These are phyloP conservation scores for Deladenus siricidicola DNA, from an alignment of 2,888 invertebrate genomes.

Conservation along the genomic window DNA sequence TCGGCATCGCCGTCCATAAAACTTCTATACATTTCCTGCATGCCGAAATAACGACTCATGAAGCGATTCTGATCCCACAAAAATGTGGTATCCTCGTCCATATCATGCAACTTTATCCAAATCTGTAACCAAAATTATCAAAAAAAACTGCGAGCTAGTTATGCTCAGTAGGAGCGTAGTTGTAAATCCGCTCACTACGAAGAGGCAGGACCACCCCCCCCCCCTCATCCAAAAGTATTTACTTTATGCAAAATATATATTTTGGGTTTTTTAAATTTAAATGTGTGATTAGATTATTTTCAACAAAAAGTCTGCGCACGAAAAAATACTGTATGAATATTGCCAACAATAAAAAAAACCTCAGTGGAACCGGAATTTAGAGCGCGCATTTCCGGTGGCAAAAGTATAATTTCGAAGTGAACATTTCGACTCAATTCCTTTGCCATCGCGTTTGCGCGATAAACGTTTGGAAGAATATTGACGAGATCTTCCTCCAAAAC, in stretches of 20 bases:
- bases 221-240: too few species aligned
- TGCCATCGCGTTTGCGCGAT: conserved; percentile 60
- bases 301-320: too few species aligned
- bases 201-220: too few species aligned
- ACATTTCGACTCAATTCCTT: conserved; percentile 58
- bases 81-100: conserved; percentile 58
- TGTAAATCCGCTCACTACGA: too few species aligned
- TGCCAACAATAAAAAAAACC: too few species aligned
- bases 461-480: conserved; percentile 58
- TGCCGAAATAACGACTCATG: conserved; percentile 58
- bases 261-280: too few species aligned
- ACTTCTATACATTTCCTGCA: conserved; percentile 60
- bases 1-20: conserved; percentile 57
- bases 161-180: too few species aligned
- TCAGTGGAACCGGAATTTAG: conserved; percentile 55
- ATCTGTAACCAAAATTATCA: conserved; percentile 48
- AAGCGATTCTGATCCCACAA: conserved; percentile 59
- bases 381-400: conserved; percentile 59
- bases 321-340: too few species aligned
- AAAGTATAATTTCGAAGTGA: conserved; percentile 59
- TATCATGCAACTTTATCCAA: conserved; percentile 57
- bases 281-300: too few species aligned
- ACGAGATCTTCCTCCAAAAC: conserved; percentile 59
- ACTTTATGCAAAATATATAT: too few species aligned
- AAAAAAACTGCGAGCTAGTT: too few species aligned